Base-by-base conservation (phyloP, 2,113 vertebrate species). In the Anoplopoma fimbria region DNA sequence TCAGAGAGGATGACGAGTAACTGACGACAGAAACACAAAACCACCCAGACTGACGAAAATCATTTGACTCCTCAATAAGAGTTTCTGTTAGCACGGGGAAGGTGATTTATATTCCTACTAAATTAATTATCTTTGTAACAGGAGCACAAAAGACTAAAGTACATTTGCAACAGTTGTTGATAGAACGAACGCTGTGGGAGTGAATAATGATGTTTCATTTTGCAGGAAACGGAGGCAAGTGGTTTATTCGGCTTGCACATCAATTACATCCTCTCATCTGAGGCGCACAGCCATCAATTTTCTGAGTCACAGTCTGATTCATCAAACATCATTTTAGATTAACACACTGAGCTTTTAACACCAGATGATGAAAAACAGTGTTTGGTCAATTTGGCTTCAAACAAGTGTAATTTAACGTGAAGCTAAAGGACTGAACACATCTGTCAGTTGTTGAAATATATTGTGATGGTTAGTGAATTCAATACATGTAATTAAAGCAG, bases 261-360 rank as follows among this genome's bases (percentile, higher is more conserved):
- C 23, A 63, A 63, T 63, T 63, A 51, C 23, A 21, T 7, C 6
- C 14, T 75, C 29, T 40, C 9, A 1, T 21, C 4, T 21, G 60
- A 61, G 72, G 8, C 36, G 42, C 21, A 1, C 7, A 19, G 40
- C 29, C 27, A 6, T 47, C 17, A 9, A 23, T 14, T 29, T 3
- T 29, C 53, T 47, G 71, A 74, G 40, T 74, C 71, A 62, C 71
- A 6, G 58, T 63, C 42, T 34, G 72, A 63, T 25, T 49, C 58
- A 36, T 6, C 29, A 62, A 75, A 75, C n/a, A n/a, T n/a, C n/a
- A n/a, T n/a, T n/a, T n/a, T n/a, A n/a, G n/a, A n/a, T n/a, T n/a
- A n/a, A n/a, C n/a, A n/a, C n/a, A n/a, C n/a, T n/a, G n/a, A n/a
- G n/a, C n/a, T n/a, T n/a, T n/a, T n/a, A n/a, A n/a, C 72, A 75